Evolutionary conservation across 2,113 vertebrate species (phyloP), one percentile per base, ranked within the genome.

Genomic region (Rhinichthys klamathensis): DNA sequence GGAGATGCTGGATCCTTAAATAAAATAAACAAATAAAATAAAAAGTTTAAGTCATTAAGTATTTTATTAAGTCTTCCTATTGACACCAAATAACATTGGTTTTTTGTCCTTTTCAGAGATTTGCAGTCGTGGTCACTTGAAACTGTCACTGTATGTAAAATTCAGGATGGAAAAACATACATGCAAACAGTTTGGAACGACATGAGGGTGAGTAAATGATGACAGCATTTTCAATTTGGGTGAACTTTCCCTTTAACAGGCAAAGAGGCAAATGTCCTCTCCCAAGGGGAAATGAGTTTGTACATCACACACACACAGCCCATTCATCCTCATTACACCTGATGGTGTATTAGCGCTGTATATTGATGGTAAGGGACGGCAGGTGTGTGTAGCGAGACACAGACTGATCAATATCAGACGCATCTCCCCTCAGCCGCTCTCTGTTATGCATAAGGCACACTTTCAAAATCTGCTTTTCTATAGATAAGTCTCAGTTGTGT

Each of bases 311-410:
- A 70, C 38, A 54, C 60, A 32, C 54, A 65, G 8, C 73, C 67
- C 67, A 86, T 89, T 86, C 70, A 72, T 87, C 56, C 88, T 87
- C 80, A 87, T 89, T 89, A 87, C 75, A 51, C 41, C 56, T 77
- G 86, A 84, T 81, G 80, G 49, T 72, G 80, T 84, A 86, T 88
- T 88, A 86, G 77, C 23, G 69, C 15, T 85, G 58, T 76, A 49
- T 70, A 85, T 73, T 74, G 83, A 74, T 58, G 51, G 70, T 83
- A 75, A 87, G 18, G 23, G 84, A 86, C 41, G 32, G 84, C 75
- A 81, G 60, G 60, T 10, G 76, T 60, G 41, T 75, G 78, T 70
- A 88, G 87, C 60, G 63, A 81, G 72, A 82, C 51, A 69, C 51
- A 32, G 23, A n/a, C 65, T 79, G 83, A 87, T 88, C 84, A 76